Base-by-base conservation (phyloP, 2,797 vertebrate genomes). In the Melopsittacus undulatus region DNA sequence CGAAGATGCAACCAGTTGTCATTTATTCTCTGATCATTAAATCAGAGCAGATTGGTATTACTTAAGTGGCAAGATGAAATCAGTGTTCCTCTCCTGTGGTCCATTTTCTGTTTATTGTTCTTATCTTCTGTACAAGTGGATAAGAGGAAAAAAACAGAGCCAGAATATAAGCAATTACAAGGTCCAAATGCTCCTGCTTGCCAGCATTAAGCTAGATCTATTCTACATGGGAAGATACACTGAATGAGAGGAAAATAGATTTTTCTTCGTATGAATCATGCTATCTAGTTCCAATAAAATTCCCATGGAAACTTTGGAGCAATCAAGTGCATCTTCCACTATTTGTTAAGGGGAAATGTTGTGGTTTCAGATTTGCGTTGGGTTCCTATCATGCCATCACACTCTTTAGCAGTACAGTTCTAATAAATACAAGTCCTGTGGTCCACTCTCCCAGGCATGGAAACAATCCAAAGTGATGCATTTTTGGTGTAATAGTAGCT, bases 151-250 rank as follows among this genome's bases (percentile, higher is more conserved):
- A 38, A 62, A 86, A 30, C 18, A 46, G 46, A 88, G 73, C 5
- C 77, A 82, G 90, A 83, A 93, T 90, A 84, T n/a, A 77, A 91
- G 86, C 29, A 87, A 92, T 91, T 69, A 94, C 81, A 88, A 84
- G 83, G 80, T 59, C 85, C 74, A 64, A 87, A 62, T 3, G 22
- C 42, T 93, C 62, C 77, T 23, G 34, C 40, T 69, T 61, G 70
- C 26, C 87, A 79, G 56, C 2, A 74, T 73, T 45, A 14, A 70
- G 40, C 9, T 62, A 74, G 48, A 56, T 70, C 46, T 76, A 6
- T 20, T 92, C 83, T 78, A 46, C 46, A 66, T 34, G 40, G 61
- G 63, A 79, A 84, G 36, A 79, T 56, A 78, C n/a, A 8, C 8
- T 12, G 70, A 45, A 4, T 26, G 83, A 82, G 85, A 42, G 40